Evolutionary conservation across 2,888 invertebrate genomes (phyloP), one percentile per base, ranked within the genome.

Genomic region (Polietes domitor): DNA sequence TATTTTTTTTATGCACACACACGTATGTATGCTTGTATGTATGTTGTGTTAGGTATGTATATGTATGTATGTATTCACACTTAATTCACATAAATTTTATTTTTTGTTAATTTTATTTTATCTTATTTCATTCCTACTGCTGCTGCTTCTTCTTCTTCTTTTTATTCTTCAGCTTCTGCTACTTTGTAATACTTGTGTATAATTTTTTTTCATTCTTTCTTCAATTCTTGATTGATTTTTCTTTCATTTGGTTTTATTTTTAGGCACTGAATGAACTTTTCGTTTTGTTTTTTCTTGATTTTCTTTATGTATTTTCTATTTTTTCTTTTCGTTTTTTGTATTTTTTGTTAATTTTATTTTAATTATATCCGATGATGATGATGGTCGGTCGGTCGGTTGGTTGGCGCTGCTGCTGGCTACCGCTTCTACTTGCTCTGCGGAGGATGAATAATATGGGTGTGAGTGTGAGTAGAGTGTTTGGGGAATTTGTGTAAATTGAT

Each of bases 261-360:
- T 80, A 77, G 77, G 76, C 83, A 83, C 83, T 77, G 50, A 79
- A 83, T 83, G 76, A 83, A 83, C 72, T 82, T 79, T 76, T 70
- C 61, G 58, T 19, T 72, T 47, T 71, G 43, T 58, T 17, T 58
- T 65, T 43, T 70, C 26, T 50, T 55, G 28, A 9, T 77, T 70
- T 41, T 41, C 70, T 58, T 47, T 28, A 47, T 26, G 12, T 28
- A 61, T 61, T 61, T 32, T 28, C 37, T 26, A 12, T 26, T 68
- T 26, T 68, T 32, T 26, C 50, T 68, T 26, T 68, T 37, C 41
- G 24, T 50, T 17, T 58, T 55, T 28, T 58, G 28, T 19, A 26
- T 7, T 21, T 58, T 26, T 55, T 32, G 63, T 65, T 65, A 37
- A 37, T 65, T 32, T 41, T 43, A 43, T 68, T 68, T 68, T 68